Evolutionary conservation across 2,113 vertebrate genomes (phyloP), one percentile per base, ranked within the genome.

Genomic region (Lepus europaeus): DNA sequence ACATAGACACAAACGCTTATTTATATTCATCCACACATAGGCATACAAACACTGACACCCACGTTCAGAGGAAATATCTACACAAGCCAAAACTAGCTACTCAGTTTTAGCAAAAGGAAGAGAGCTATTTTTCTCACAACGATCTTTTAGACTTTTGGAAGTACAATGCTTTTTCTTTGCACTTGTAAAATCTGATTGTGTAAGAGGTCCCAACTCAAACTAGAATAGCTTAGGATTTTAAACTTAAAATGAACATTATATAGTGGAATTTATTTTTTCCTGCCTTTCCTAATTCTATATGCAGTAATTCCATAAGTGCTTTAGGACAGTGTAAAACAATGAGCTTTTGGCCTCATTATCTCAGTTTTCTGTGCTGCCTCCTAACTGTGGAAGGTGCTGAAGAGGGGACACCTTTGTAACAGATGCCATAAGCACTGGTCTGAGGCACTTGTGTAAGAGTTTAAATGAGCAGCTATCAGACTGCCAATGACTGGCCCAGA

Each of bases 181-280:
- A 78, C 78, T 72, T 90, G 9, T 20, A 80, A 81, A 89, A 59
- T 89, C 31, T 39, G 33, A 9, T 63, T 76, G 59, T 83, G 29
- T 72, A 63, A 77, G 53, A 91, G 59, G 87, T 72, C 56, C 3
- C 70, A 80, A 51, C 20, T 87, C 27, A 51, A n/a, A 16, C 27
- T 83, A 89, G 82, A 56, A 45, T 68, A 16, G 17, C 63, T 80
- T 70, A 89, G 36, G 16, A 64, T 94, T 94, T 87, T 87, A 59
- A 84, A 59, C 33, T 56, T 84, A 69, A 88, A 85, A 78, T 53
- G 87, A 93, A 84, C 31, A 90, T 31, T 45, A 87, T 49, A 27
- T 0, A 84, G 31, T 45, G 13, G 94, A 95, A 81, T 88, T 51
- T 10, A n/a, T 64, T 87, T 93, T 85, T 78, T 53, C 3, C 36